A percentile compares a stretch with the other conserved stretches of the same genome.
These are phyloP conservation scores for Pentamera pediparva DNA, from an alignment of 53 echinoderm and acorn worm genomes.

Conservation along the genomic window DNA sequence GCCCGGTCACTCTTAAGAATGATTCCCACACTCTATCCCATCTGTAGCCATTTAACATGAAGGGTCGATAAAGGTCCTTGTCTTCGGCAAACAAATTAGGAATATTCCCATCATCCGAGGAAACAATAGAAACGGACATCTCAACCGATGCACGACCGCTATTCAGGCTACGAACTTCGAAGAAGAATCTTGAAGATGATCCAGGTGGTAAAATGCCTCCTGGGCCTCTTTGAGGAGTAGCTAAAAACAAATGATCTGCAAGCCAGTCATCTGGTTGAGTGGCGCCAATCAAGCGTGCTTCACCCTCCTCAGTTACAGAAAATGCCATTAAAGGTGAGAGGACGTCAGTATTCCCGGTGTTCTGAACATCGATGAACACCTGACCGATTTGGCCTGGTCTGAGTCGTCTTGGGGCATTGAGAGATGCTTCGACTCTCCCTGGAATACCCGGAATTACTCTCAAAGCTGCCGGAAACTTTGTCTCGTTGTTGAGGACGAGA, in stretches of 20 bases:
- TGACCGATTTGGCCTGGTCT: constrained; percentile 16
- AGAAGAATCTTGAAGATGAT: neutral
- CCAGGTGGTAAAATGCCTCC: constrained; percentile 9
- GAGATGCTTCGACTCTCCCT: neutral
- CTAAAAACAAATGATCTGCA: neutral
- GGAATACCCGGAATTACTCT: neutral
- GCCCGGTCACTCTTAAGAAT: neutral
- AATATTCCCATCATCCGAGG: neutral
- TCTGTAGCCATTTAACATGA: constrained; percentile 5
- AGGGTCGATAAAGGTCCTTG: constrained; percentile 7
- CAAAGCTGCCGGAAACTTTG: neutral
- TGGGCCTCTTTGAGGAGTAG: neutral
- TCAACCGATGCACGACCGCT: neutral
- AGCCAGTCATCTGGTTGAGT: neutral
- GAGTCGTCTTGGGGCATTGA: constrained; percentile 8
- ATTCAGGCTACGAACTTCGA: neutral
- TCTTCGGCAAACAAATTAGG: constrained; percentile 8
- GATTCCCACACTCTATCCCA: constrained; percentile 20
- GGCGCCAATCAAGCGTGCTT: neutral
- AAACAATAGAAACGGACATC: neutral
- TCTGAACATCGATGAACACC: neutral
- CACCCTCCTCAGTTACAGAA: neutral
- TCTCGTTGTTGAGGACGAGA: constrained; percentile 1
- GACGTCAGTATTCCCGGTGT: constrained; percentile 21
- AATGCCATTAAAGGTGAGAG: constrained; percentile 2